These are phyloP conservation scores for Eupithecia pulchellata DNA, from an alignment of 2,888 invertebrate species.

Conservation along the genomic window DNA sequence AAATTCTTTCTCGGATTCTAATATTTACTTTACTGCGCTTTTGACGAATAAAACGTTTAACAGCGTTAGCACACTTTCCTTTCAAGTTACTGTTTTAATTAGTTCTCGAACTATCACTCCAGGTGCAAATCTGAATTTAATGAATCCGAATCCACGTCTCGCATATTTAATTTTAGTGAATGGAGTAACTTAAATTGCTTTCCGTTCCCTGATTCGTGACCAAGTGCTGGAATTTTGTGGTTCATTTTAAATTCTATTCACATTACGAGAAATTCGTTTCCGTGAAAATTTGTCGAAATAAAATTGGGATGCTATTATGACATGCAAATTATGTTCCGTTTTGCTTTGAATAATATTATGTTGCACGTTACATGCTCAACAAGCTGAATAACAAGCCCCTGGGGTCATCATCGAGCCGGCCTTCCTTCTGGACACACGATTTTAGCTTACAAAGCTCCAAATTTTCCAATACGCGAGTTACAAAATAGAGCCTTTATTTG, in stretches of 20 bases:
- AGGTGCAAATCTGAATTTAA: constrained; percentile 28
- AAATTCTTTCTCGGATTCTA: not conserved
- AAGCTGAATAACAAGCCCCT: not conserved
- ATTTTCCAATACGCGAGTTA: not conserved
- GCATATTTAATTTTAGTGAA: constrained; percentile 21
- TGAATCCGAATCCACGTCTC: not conserved
- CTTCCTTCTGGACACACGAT: not conserved
- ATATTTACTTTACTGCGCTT: not conserved
- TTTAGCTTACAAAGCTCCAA: not conserved
- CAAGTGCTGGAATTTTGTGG: constrained; percentile 26
- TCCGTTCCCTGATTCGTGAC: constrained; percentile 29
- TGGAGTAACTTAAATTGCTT: constrained; percentile 33
- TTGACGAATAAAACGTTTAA: not conserved
- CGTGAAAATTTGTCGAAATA: constrained; percentile 30
- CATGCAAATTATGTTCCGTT: constrained; percentile 38
- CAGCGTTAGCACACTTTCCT: not conserved
- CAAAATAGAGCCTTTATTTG: not conserved
- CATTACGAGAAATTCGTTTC: constrained; percentile 37
- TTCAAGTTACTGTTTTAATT: not conserved
- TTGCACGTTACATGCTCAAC: not conserved
- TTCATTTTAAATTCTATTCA: constrained; percentile 39
- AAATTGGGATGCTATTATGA: constrained; percentile 28
- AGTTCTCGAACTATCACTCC: constrained; percentile 24
- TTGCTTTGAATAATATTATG: constrained; percentile 31
- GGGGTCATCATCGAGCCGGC: not conserved